Base-by-base conservation (phyloP, 2,113 vertebrate genomes). In the Trachemys scripta region DNA sequence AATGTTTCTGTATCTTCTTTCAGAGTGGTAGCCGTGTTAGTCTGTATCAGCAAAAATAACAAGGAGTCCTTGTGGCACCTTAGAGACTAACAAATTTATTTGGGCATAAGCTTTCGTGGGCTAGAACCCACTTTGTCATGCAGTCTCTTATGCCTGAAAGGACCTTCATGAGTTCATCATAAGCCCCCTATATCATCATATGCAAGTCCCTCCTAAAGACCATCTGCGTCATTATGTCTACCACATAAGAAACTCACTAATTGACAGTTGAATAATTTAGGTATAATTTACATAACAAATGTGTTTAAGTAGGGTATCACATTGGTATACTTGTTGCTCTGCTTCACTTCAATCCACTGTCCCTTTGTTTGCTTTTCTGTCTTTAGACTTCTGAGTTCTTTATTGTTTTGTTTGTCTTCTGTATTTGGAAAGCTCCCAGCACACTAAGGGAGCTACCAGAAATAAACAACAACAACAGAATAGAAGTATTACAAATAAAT, bases 241-340 rank as follows among this genome's bases (percentile, higher is more conserved):
- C 78, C 42, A 12, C 29, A 11, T 84, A 84, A 93, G 65, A 94
- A 96, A 91, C 89, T 95, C 89, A 87, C 88, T 96, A 94, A 95
- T 80, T 79, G 78, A 51, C 69, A 50, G 42, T 42, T 79, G 7
- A 38, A 25, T 31, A 92, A 85, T 83, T 90, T 65, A 85, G 85
- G 85, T 93, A 86, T 80, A 87, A 31, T 25, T 85, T 91, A 29
- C 1, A 0, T 45, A 45, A 45, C 45, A 45, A 45, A 45, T 45
- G 6, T 45, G 45, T 45, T 45, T 45, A 45, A 45, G 45, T 45
- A 45, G 45, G 45, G 45, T 45, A 45, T 45, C 49, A 91, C 84
- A 31, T 82, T 13, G 22, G 24, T 76, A 76, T 76, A 25, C 12
- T 45, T 80, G 75, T 49, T 1, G 0, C 50, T 90, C 75, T 57